Evolutionary conservation across 2,888 invertebrate genomes (phyloP), one percentile per base, ranked within the genome.

Genomic region (Nysson spinosus): DNA sequence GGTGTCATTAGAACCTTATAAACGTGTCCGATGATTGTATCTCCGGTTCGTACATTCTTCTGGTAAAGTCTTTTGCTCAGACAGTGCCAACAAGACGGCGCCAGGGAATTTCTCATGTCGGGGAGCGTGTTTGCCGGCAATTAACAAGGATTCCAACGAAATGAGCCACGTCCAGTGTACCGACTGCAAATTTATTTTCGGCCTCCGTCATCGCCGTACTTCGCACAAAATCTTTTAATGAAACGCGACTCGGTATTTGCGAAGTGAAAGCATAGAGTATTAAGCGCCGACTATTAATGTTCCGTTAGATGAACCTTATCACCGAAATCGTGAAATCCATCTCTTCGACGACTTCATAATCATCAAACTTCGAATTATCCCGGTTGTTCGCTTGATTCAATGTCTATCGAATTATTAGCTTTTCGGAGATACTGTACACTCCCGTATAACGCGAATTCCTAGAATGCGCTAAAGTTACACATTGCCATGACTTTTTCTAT

Each of bases 61-160:
- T 17, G 39, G 39, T 12, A 19, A 43, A 35, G 16, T 56, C 70
- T 71, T 67, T 67, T 62, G 62, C 52, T 35, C 58, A 37, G 58
- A 62, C 65, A 62, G 71, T 70, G 70, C 66, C 61, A 66, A 70
- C 69, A 47, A 54, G 60, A 40, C 68, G 75, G 75, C 75, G 75
- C 74, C 74, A 74, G 64, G 47, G 69, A 74, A 71, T 72, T 74
- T 71, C 70, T 74, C 69, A 67, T 69, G 66, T 66, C 71, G 66
- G 61, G 70, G 46, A 57, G 68, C 62, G 58, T 70, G 71, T 65
- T 71, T 69, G 50, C 67, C 60, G 64, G 70, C 65, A 75, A 75
- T 75, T 75, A 75, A 75, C 75, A 56, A 63, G 35, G 64, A 71
- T 74, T 67, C 73, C 69, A 64, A 60, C 62, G 66, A 66, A 70